Percentiles rank a stretch among this genome's conserved stretches.
phyloP scores from a whole-genome alignment of 2,113 vertebrate species.

The Zosterops lateralis region DNA sequence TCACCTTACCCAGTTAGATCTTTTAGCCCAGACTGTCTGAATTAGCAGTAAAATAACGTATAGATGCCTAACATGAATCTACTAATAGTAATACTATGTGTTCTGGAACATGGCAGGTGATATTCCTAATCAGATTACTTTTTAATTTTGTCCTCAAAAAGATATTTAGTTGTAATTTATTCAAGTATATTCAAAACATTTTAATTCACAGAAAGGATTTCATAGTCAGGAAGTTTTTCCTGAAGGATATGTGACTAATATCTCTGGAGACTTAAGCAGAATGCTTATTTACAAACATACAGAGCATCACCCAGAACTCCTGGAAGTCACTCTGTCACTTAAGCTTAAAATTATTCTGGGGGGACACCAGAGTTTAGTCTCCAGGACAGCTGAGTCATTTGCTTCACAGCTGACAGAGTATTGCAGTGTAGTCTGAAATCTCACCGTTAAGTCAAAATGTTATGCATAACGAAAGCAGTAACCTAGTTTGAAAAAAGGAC shows the following conservation, averaged over 20 bases:
- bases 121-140: neutral
- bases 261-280: neutral
- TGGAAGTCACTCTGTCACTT: neutral
- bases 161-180: neutral
- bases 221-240: neutral
- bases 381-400: constrained; percentile 13
- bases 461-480: neutral
- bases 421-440: neutral
- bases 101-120: neutral
- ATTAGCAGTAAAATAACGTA: neutral
- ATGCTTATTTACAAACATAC: neutral
- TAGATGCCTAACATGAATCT: neutral
- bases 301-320: neutral
- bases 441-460: neutral
- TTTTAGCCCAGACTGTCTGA: neutral
- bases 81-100: neutral
- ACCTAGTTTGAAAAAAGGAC: neutral
- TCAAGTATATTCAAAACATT: neutral
- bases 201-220: neutral
- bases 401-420: neutral
- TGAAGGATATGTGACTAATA: neutral
- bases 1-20: neutral
- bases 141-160: neutral
- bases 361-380: neutral
- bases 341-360: neutral